These are phyloP conservation scores for Papilio dardanus DNA, from an alignment of 1,140 invertebrate species.

Conservation along the genomic window DNA sequence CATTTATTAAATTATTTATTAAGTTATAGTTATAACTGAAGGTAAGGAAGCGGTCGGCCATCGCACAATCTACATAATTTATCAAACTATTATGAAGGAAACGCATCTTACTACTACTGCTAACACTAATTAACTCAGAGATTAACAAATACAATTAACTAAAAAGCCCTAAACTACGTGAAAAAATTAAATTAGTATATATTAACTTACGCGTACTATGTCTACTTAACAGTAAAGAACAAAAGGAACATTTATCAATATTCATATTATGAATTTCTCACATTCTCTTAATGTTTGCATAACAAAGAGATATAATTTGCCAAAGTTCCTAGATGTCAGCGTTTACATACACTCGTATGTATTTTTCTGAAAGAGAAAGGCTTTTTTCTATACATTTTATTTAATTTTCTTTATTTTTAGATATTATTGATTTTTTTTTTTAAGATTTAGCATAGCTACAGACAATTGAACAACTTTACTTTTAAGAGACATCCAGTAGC, in stretches of 20 bases:
- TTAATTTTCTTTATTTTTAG: neutral
- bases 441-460: neutral
- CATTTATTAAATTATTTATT: neutral
- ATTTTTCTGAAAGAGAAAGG: neutral
- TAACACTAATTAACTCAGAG: neutral
- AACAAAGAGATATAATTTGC: neutral
- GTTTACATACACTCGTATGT: neutral
- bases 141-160: neutral
- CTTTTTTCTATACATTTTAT: neutral
- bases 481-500: neutral
- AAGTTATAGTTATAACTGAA: neutral
- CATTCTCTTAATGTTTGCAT: neutral
- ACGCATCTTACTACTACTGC: neutral
- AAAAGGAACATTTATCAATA: slow-evolving; percentile 10
- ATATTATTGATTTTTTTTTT: neutral
- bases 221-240: neutral
- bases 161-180: neutral
- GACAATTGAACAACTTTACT: neutral
- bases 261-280: slow-evolving; percentile 1
- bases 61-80: slow-evolving; percentile 4
- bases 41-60: neutral
- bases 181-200: neutral
- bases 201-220: neutral
- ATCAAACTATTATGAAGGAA: neutral
- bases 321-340: neutral